Base-by-base conservation (phyloP, 1,140 invertebrate genomes). In the Lordiphosa mommai region DNA sequence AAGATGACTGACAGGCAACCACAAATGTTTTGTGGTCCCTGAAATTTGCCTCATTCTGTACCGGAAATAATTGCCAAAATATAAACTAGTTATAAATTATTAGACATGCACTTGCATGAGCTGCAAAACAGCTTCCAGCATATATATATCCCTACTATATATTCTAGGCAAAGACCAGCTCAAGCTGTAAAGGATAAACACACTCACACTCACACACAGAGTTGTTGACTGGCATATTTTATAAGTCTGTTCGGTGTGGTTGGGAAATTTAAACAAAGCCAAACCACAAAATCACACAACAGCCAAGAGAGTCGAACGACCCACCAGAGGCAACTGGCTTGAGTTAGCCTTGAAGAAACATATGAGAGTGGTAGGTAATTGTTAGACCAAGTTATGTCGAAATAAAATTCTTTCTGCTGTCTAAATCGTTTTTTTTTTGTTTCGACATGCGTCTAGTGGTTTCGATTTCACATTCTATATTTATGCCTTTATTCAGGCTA, bases 51-150 rank as follows among this genome's bases (percentile, higher is more conserved):
- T 38, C 44, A 51, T 53, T 51, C 32, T 51, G 12, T 49, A 50
- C 43, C 73, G 74, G 61, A 80, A 74, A 80, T 80, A 82, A 80
- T 80, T 80, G 74, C 71, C 74, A 82, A 80, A 82, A 82, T 74
- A 80, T 82, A 80, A 82, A 82, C 74, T 80, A 74, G 76, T 80
- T 76, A 82, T 80, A 80, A 80, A 80, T 80, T 82, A 80, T 76
- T 80, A 76, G 77, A 51, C 56, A 14, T 55, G 64, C 40, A 43
- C 63, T 64, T 61, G 59, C 67, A 71, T 58, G 66, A 55, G 38
- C 48, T 57, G 36, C 20, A 38, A 76, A 60, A 76, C 60, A 66
- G 65, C 43, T 37, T 32, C 8, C 30, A 57, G 32, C 52, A 67
- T 32, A 38, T 34, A 38, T 44, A 41, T 41, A 63, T 65, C 7